phyloP scores from a whole-genome alignment of 2,888 invertebrate species.

The Hirtodrosophila cameraria region DNA sequence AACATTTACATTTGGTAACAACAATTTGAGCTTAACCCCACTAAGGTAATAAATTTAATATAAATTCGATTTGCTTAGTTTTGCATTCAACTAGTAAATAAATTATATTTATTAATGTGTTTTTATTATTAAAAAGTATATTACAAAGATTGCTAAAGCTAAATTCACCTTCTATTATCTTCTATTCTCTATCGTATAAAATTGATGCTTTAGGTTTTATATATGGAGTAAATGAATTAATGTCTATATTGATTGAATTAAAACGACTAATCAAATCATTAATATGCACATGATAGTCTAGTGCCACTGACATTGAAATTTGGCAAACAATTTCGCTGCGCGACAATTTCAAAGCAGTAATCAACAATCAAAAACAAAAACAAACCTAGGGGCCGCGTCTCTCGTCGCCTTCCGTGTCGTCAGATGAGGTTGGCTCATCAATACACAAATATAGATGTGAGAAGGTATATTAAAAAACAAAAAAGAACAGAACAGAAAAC shows the following conservation, averaged over 20 bases:
- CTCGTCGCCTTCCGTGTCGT: constrained; percentile 74
- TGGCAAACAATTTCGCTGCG: constrained; percentile 64
- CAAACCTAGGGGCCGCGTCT: constrained; percentile 30
- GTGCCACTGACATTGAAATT: constrained; percentile 75
- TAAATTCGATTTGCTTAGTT: no score
- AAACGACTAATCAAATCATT: constrained; percentile 35
- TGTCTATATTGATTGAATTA: constrained; percentile 9
- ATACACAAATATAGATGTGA: constrained; percentile 25
- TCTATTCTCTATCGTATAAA: no score
- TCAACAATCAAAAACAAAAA: constrained; percentile 14
- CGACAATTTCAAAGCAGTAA: constrained; percentile 49
- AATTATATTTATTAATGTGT: no score
- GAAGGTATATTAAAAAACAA: constrained; percentile 10
- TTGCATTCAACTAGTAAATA: no score
- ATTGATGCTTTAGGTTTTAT: no score
- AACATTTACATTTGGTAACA: constrained; percentile 48
- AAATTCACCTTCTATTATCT: no score
- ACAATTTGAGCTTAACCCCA: constrained; percentile 13
- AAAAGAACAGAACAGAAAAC: constrained; percentile 16
- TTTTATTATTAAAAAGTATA: no score
- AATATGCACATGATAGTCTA: constrained; percentile 63
- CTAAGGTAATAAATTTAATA: constrained; percentile 3
- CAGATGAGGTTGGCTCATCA: constrained; percentile 57
- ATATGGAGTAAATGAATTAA: no score
- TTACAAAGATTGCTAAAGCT: no score